phyloP scores from a whole-genome alignment of 1,140 invertebrate genomes.

The Calliopsis andreniformis region DNA sequence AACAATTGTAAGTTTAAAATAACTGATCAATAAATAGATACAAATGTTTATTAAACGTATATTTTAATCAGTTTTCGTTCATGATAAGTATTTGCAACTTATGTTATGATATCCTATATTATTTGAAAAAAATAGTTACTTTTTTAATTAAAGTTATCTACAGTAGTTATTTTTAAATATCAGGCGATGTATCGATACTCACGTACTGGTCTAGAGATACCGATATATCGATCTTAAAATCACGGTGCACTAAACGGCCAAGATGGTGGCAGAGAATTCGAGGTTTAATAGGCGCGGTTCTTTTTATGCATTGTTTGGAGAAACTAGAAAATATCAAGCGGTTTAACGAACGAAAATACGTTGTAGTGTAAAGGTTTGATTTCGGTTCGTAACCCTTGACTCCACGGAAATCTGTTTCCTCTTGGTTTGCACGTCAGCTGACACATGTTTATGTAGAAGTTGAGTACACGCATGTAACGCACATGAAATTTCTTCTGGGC shows the following conservation, averaged over 20 bases:
- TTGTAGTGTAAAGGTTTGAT: background rate
- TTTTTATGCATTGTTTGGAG: constrained; percentile 35
- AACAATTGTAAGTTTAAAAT: no score
- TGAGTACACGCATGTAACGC: constrained; percentile 32
- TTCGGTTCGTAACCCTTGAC: background rate
- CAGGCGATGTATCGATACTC: constrained; percentile 35
- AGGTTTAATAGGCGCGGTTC: constrained; percentile 66
- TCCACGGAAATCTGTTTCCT: background rate
- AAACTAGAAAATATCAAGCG: constrained; percentile 18
- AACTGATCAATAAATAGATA: background rate
- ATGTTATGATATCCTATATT: background rate
- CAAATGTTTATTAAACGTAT: background rate
- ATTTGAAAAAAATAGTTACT: background rate
- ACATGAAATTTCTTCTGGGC: constrained; percentile 32
- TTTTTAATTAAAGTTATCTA: background rate
- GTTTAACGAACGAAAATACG: background rate
- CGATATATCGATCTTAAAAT: constrained; percentile 53
- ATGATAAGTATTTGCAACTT: no score
- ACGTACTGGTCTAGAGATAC: background rate
- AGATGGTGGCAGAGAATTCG: constrained; percentile 62
- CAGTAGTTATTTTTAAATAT: constrained; percentile 4
- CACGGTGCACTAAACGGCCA: constrained; percentile 46
- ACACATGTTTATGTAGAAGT: constrained; percentile 65
- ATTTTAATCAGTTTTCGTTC: no score
- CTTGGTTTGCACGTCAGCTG: constrained; percentile 61